phyloP scores from a whole-genome alignment of 2,888 invertebrate genomes.

The Creontiades dilutus region DNA sequence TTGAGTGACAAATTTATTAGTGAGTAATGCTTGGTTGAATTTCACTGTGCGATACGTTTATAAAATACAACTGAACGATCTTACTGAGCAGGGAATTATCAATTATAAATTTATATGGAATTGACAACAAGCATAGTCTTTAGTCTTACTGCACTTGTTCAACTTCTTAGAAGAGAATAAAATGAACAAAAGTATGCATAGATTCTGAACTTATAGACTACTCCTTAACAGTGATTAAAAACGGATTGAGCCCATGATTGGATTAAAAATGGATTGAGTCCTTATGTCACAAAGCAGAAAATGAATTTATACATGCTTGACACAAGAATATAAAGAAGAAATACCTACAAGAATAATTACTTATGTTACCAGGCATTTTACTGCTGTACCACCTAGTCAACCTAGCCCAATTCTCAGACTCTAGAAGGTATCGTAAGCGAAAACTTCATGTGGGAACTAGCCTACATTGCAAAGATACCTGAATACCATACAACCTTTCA shows the following conservation, averaged over 20 bases:
- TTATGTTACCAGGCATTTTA: no score
- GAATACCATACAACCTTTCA: neutral
- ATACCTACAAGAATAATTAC: no score
- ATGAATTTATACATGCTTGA: no score
- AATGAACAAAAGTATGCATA: no score
- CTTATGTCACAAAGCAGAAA: no score
- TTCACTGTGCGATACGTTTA: neutral
- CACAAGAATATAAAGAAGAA: no score
- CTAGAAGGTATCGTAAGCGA: neutral
- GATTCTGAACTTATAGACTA: no score
- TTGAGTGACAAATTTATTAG: neutral
- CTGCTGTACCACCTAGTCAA: no score
- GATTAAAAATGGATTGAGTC: no score
- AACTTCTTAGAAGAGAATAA: neutral
- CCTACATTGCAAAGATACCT: slow-evolving; percentile 29
- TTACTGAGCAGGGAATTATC: neutral
- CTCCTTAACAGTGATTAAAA: no score
- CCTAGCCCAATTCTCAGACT: no score
- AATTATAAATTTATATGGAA: neutral
- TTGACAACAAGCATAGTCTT: neutral
- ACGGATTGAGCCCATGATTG: no score
- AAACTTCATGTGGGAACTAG: slow-evolving; percentile 31
- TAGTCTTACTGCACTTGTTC: neutral
- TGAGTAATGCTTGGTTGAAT: neutral
- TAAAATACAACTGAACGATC: neutral